A percentile compares a stretch with the other conserved stretches of the same genome.
Evolutionary conservation across 2,888 invertebrate genomes (phyloP).

Genomic region (Prenolepis imparis): DNA sequence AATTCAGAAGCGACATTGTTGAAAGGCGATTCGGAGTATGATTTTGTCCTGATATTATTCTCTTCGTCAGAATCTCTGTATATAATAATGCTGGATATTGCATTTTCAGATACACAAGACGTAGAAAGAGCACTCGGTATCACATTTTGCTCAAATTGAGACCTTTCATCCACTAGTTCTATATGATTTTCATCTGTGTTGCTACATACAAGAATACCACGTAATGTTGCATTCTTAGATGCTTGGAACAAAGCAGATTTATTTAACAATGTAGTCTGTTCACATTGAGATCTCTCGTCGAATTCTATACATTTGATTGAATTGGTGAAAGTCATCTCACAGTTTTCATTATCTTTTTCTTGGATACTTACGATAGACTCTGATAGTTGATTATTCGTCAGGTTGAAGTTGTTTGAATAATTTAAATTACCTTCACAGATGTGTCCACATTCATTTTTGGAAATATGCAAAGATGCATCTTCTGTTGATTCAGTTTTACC

Average conservation of each 20-base stretch:
- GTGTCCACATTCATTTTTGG: neutral
- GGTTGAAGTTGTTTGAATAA: neutral
- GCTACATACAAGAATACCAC: neutral
- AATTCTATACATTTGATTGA: neutral
- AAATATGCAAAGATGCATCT: neutral
- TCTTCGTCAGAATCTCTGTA: constrained; percentile 40
- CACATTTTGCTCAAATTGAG: neutral
- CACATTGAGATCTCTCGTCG: neutral
- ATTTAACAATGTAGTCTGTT: neutral
- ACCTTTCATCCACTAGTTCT: neutral
- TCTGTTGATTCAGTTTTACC: constrained; percentile 14
- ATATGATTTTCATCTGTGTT: neutral
- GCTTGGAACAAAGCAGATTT: neutral
- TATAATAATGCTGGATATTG: neutral
- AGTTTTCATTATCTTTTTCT: neutral
- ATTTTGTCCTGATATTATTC: neutral
- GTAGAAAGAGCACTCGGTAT: neutral
- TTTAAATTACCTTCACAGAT: neutral
- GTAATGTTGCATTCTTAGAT: neutral
- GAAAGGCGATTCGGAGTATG: neutral
- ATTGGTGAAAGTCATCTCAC: constrained; percentile 6
- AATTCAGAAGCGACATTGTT: constrained; percentile 13
- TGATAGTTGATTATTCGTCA: neutral
- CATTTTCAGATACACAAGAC: neutral
- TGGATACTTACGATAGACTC: neutral